Conservation (phyloP, 2,888 invertebrate genomes). For the Odontomyia ornata region DNA sequence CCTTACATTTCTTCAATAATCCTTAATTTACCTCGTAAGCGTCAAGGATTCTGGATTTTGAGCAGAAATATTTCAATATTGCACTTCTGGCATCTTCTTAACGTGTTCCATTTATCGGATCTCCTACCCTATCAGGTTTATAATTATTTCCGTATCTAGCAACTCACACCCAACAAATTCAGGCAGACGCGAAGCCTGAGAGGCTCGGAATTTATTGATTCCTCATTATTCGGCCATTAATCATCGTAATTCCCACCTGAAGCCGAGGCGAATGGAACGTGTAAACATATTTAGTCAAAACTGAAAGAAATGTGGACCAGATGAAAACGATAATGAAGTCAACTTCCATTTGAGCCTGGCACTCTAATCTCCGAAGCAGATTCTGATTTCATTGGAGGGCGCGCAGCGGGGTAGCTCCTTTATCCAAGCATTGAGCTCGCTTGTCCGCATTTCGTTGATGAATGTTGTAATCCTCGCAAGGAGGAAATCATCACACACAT, state of each 20-base stretch:
- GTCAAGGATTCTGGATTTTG: no score
- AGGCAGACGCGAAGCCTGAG: conserved; percentile 9
- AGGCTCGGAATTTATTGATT: conserved; percentile 45
- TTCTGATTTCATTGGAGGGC: not conserved
- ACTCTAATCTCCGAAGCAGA: conserved; percentile 1
- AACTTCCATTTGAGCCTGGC: not conserved
- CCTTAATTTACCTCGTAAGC: no score
- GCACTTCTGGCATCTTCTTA: no score
- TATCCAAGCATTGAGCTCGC: not conserved
- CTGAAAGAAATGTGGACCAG: conserved; percentile 19
- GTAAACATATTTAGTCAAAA: conserved; percentile 47
- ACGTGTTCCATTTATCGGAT: not conserved
- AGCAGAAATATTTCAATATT: not conserved
- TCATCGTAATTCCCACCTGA: conserved; percentile 46
- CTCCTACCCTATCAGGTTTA: no score
- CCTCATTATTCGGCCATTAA: conserved; percentile 48
- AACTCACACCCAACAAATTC: not conserved
- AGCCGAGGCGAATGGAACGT: conserved; percentile 9
- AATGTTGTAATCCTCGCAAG: conserved; percentile 43
- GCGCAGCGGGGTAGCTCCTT: conserved; percentile 40
- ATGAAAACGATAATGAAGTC: conserved; percentile 32
- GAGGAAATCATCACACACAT: conserved; percentile 44
- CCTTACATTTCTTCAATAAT: no score
- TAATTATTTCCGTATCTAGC: not conserved
- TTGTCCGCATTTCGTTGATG: not conserved